Percentiles rank a stretch among this genome's conserved stretches.
Evolutionary conservation across 2,797 vertebrate species (phyloP).

Genomic region (Pygocentrus nattereri): DNA sequence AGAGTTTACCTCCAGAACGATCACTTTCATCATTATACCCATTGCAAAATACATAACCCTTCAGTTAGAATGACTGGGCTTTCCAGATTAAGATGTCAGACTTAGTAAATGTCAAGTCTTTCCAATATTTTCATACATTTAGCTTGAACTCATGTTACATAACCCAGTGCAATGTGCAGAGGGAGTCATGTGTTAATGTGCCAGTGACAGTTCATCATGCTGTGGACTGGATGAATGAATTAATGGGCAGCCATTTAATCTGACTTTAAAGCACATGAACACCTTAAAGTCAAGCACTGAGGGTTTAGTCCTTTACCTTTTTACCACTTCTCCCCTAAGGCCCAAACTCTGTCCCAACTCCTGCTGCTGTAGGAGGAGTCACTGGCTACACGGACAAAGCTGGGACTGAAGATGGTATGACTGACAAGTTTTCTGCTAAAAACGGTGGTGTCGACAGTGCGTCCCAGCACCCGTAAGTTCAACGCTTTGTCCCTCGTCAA

Average conservation of each 20-base stretch:
- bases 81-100: not conserved
- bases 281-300: slow-evolving; percentile 3
- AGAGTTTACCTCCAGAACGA: not conserved
- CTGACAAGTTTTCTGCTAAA: slow-evolving; percentile 23
- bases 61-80: not conserved
- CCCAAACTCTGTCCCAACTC: slow-evolving; percentile 31
- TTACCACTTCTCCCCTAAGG: not conserved
- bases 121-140: not conserved
- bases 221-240: not conserved
- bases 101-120: not conserved
- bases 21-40: not conserved
- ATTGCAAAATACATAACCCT: not conserved
- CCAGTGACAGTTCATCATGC: not conserved
- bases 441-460: slow-evolving; percentile 4
- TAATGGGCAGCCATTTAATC: not conserved
- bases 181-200: slow-evolving; percentile 9
- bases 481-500: not conserved
- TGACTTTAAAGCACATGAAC: slow-evolving; percentile 38
- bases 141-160: not conserved
- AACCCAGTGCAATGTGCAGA: not conserved
- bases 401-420: slow-evolving; percentile 24
- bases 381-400: slow-evolving; percentile 26
- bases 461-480: slow-evolving; percentile 25
- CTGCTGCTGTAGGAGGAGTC: slow-evolving; percentile 31
- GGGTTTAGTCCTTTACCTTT: slow-evolving; percentile 48